These are phyloP conservation scores for Chymomyza costata DNA, from an alignment of 1,140 invertebrate genomes.

Conservation along the genomic window DNA sequence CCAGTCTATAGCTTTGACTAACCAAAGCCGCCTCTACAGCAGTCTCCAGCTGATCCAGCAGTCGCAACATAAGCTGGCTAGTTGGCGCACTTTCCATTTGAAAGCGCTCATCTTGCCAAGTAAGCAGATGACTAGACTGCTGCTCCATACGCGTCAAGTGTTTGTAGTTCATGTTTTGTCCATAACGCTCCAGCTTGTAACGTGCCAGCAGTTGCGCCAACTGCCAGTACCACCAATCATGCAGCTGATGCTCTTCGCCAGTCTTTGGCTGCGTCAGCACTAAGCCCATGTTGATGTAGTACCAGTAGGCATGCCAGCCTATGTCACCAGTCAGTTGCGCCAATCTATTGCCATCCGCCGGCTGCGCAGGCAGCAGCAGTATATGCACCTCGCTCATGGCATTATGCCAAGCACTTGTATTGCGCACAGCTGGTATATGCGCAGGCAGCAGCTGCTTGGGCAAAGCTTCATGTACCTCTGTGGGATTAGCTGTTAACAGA, in stretches of 20 bases:
- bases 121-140: neutral
- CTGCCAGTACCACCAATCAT: conserved; percentile 41
- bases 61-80: neutral
- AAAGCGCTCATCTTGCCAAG: conserved; percentile 12
- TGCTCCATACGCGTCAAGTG: neutral
- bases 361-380: conserved; percentile 4
- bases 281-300: conserved; percentile 44
- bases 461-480: conserved; percentile 4
- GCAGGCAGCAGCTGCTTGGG: conserved; percentile 18
- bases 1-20: neutral
- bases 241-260: neutral
- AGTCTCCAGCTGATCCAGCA: conserved; percentile 3
- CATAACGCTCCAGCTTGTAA: conserved; percentile 43
- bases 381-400: conserved; percentile 42
- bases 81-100: neutral
- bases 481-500: neutral
- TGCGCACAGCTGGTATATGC: conserved; percentile 5
- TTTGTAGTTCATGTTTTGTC: conserved; percentile 21
- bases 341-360: neutral
- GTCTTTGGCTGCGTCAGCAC: conserved; percentile 3
- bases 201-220: conserved; percentile 33
- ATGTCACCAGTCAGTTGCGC: conserved; percentile 22
- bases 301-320: conserved; percentile 43
- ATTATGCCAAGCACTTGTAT: conserved; percentile 17
- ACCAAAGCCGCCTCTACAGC: conserved; percentile 3